Base-by-base conservation (phyloP, 2,888 invertebrate species). In the Hipparchia sbordonii region DNA sequence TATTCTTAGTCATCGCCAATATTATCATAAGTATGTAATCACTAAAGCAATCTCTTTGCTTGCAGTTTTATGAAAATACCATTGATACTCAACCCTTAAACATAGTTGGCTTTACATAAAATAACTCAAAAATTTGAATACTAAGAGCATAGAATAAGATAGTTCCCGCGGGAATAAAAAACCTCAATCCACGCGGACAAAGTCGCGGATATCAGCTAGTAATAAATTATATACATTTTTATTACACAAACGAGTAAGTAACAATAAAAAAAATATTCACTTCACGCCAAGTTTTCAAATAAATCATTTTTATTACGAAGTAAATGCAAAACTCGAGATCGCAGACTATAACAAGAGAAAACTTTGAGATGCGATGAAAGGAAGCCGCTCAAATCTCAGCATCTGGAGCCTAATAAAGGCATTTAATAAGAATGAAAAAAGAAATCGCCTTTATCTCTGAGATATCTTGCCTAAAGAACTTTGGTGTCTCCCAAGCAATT, bases 341-440 rank as follows among this genome's bases (percentile, higher is more conserved):
- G 13, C 60, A 61, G 69, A 69, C 60, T 61, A 52, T 61, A 62
- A 70, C 62, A 68, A 68, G 63, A 70, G 65, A 70, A 70, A 70
- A 70, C 62, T 70, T 70, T 48, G 62, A 62, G 52, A 56, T 23
- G 48, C 39, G 69, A 13, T 61, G 45, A 65, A 74, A 72, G 66
- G 66, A 68, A 67, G 70, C 65, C 72, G 68, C 71, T 71, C 66
- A 74, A 74, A 74, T 74, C 72, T 68, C 60, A 69, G 68, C 74
- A 74, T 71, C 76, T 74, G 76, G 61, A 62, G 67, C 61, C 62
- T 67, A 73, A 73, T 75, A 73, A 75, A 71, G 71, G 71, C 71
- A 69, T 72, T 72, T 68, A 74, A 74, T 72, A 76, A 71, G 56
- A 76, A 72, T 39, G 65, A 39, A 72, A 70, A 61, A 74, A 73